Conservation (phyloP, 2,888 invertebrate genomes). For the Acronicta alni region DNA sequence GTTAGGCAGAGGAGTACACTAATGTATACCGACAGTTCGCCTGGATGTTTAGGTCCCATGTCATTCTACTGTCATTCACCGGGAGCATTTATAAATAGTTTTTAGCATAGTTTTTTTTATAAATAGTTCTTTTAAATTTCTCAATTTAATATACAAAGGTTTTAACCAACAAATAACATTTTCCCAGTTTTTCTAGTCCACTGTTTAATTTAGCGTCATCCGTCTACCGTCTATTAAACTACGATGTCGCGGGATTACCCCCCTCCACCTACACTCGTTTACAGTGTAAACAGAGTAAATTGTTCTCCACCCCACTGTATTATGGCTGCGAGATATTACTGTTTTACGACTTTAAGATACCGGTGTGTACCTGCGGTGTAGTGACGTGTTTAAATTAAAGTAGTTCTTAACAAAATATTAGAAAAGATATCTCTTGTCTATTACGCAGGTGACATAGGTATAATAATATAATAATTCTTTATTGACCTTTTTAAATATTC, state of each 20-base stretch:
- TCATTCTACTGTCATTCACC: no score
- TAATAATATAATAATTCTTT: no score
- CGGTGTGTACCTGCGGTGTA: conserved; percentile 18
- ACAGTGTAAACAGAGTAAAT: conserved; percentile 58
- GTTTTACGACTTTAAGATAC: conserved; percentile 55
- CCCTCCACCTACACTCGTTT: conserved; percentile 28
- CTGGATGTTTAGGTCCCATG: no score
- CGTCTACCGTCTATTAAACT: conserved; percentile 44
- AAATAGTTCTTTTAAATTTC: no score
- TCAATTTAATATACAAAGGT: neutral
- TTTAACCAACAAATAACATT: conserved; percentile 7
- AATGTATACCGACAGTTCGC: no score
- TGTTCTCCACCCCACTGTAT: conserved; percentile 57
- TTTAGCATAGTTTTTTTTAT: no score
- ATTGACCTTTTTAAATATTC: no score
- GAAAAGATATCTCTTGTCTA: no score
- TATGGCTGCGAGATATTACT: conserved; percentile 47
- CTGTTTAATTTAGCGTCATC: conserved; percentile 39
- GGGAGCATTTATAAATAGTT: no score
- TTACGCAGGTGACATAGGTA: no score
- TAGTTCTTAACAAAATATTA: conserved; percentile 13
- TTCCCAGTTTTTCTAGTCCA: conserved; percentile 19
- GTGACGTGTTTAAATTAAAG: conserved; percentile 53
- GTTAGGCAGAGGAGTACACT: no score
- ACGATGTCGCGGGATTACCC: conserved; percentile 45